These are phyloP conservation scores for Popillia japonica DNA, from an alignment of 1,140 invertebrate genomes.

Conservation along the genomic window DNA sequence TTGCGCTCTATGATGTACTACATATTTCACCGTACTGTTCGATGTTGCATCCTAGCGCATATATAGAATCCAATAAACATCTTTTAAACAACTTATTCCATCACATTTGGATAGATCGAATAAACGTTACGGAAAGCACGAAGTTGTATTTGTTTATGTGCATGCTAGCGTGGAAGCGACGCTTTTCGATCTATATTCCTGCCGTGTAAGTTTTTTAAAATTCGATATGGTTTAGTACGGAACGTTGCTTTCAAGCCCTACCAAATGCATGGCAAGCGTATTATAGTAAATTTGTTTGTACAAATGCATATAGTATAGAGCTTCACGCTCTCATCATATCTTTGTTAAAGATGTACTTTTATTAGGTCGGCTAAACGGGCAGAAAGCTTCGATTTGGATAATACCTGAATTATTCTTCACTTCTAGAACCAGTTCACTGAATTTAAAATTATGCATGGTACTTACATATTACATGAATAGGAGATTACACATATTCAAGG, in stretches of 20 bases:
- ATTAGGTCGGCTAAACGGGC: too few relatives aligned
- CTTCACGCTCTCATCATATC: not conserved
- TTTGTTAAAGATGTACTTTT: not conserved
- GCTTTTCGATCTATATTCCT: conserved; percentile 12
- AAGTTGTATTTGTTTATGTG: conserved; percentile 45
- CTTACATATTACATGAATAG: too few relatives aligned
- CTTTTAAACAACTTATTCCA: conserved; percentile 50
- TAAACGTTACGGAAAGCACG: conserved; percentile 31
- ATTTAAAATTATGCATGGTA: too few relatives aligned
- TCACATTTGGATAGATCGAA: conserved; percentile 28
- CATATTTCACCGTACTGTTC: conserved; percentile 31
- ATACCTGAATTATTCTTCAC: too few relatives aligned
- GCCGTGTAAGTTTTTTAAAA: not conserved
- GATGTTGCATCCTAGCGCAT: conserved; percentile 44
- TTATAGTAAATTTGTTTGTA: not conserved
- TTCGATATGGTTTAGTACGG: not conserved
- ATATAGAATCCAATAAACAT: conserved; percentile 49
- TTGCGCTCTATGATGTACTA: conserved; percentile 42
- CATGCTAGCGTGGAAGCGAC: conserved; percentile 8
- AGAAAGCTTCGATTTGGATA: too few relatives aligned
- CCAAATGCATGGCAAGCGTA: not conserved
- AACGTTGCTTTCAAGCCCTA: not conserved
- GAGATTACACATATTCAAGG: too few relatives aligned
- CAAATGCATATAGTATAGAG: not conserved
- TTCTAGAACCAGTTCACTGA: too few relatives aligned